Evolutionary conservation across 2,113 vertebrate genomes (phyloP).

Genomic region (Rhinogobius similis): DNA sequence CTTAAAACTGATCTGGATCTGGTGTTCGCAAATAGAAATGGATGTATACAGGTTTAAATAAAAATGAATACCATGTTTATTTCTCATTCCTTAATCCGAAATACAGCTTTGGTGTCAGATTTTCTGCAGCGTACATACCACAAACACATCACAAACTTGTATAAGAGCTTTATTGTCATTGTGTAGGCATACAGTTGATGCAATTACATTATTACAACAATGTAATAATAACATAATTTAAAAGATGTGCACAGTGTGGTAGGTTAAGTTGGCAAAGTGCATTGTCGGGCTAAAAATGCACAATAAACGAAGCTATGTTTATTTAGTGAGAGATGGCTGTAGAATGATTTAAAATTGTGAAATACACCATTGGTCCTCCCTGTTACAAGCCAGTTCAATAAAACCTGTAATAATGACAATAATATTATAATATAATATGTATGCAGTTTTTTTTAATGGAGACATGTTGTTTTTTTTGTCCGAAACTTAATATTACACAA

Average conservation of each 20-base stretch:
- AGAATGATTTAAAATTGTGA: neutral
- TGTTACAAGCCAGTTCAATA: neutral
- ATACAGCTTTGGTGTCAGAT: too few relatives aligned
- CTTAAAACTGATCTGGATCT: too few relatives aligned
- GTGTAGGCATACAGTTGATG: neutral
- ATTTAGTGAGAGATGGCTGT: neutral
- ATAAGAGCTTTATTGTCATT: neutral
- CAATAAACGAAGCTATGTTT: neutral
- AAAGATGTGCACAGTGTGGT: neutral
- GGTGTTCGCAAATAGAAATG: too few relatives aligned
- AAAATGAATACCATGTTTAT: too few relatives aligned
- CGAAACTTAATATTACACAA: too few relatives aligned
- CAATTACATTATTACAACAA: neutral
- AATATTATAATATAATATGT: neutral
- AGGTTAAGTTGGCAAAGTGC: neutral
- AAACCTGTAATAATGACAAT: neutral
- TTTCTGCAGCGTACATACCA: neutral
- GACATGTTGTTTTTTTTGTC: too few relatives aligned
- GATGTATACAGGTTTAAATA: too few relatives aligned
- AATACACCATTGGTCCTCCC: neutral
- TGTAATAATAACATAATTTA: neutral
- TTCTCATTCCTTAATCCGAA: too few relatives aligned
- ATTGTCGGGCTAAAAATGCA: neutral
- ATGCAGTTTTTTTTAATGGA: neutral
- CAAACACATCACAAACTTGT: neutral